phyloP scores from a whole-genome alignment of 2,888 invertebrate genomes.

The Philonicus albiceps region DNA sequence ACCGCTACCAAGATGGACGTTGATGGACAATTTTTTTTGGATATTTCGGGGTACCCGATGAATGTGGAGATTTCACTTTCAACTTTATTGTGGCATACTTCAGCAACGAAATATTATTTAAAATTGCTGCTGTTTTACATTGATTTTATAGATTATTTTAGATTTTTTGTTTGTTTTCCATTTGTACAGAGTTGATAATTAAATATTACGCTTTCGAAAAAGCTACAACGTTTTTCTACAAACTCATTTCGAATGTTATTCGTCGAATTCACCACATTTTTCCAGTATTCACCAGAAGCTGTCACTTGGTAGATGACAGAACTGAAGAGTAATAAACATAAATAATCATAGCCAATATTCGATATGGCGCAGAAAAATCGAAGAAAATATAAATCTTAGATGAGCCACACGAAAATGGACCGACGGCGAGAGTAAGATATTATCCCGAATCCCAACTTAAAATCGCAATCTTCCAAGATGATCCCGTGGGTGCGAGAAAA shows the following conservation, averaged over 20 bases:
- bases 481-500: slow-evolving; percentile 64
- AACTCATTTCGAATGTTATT: background rate
- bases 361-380: slow-evolving; percentile 22
- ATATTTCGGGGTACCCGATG: background rate
- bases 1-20: slow-evolving; percentile 44
- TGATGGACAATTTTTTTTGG: background rate
- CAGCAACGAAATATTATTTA: background rate
- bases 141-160: background rate
- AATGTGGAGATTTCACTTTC: background rate
- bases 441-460: background rate
- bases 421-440: background rate
- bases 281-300: background rate
- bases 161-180: too few species aligned
- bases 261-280: background rate
- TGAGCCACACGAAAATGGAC: background rate
- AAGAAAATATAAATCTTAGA: slow-evolving; percentile 27
- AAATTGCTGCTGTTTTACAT: background rate
- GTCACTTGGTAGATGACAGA: background rate
- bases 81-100: background rate
- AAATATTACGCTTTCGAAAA: background rate
- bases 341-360: slow-evolving; percentile 1
- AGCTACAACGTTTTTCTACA: background rate
- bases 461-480: slow-evolving; percentile 52
- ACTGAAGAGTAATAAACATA: background rate
- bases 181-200: too few species aligned